A percentile compares a stretch with the other conserved stretches of the same genome.
phyloP scores from a whole-genome alignment of 2,888 invertebrate species.

The Zaprionus lineosus region DNA sequence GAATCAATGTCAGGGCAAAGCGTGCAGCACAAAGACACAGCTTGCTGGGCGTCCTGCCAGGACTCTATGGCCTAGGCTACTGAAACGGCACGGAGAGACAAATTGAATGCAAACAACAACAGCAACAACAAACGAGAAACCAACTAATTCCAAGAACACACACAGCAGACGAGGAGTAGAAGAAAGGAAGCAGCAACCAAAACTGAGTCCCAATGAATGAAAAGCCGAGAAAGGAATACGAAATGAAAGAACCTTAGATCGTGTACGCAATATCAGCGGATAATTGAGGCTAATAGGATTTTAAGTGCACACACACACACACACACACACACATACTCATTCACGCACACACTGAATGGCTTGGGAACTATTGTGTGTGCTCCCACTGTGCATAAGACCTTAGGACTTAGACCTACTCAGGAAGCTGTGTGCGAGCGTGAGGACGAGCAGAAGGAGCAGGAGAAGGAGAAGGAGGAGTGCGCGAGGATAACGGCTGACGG shows the following conservation, averaged over 20 bases:
- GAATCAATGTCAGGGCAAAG: conserved; percentile 79
- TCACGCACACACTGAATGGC: conserved; percentile 12
- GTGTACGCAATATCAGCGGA: conserved; percentile 78
- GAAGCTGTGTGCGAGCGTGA: conserved; percentile 40
- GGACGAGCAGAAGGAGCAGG: too few relatives aligned
- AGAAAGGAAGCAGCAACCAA: conserved; percentile 35
- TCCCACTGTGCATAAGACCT: conserved; percentile 75
- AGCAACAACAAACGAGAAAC: conserved; percentile 32
- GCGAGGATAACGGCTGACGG: conserved; percentile 64
- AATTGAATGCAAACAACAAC: conserved; percentile 74
- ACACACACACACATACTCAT: conserved; percentile 49
- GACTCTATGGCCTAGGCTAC: conserved; percentile 59
- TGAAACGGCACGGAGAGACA: conserved; percentile 66
- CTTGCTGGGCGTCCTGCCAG: conserved; percentile 69
- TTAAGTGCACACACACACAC: conserved; percentile 78
- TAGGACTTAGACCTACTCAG: conserved; percentile 28
- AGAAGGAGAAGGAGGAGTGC: too few relatives aligned
- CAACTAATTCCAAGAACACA: conserved; percentile 70
- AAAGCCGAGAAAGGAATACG: conserved; percentile 29
- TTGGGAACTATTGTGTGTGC: conserved; percentile 39
- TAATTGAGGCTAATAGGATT: conserved; percentile 82
- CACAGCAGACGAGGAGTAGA: conserved; percentile 23
- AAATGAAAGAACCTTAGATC: conserved; percentile 54
- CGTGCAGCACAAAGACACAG: conserved; percentile 78
- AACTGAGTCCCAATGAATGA: conserved; percentile 55